A percentile compares a stretch with the other conserved stretches of the same genome.
phyloP scores from a whole-genome alignment of 92 coral and sea anemone species.

The Epizoanthus illoricatus region DNA sequence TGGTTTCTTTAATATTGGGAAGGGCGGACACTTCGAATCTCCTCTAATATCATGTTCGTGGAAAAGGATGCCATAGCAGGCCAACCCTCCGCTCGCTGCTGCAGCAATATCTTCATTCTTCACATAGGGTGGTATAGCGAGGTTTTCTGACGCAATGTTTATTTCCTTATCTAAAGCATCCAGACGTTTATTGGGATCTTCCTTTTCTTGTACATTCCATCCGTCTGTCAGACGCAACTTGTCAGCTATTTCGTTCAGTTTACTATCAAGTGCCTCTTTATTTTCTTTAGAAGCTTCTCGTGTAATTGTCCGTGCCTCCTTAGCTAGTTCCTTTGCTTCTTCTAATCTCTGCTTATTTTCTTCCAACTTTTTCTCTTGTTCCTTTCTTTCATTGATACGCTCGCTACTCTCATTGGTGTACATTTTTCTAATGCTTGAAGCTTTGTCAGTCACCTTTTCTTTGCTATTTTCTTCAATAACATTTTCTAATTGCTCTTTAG shows the following conservation, averaged over 20 bases:
- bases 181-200: neutral
- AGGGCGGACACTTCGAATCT: neutral
- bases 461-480: neutral
- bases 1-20: neutral
- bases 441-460: neutral
- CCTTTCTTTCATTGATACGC: neutral
- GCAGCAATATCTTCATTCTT: constrained; percentile 4
- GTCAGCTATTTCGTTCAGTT: neutral
- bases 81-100: constrained; percentile 4
- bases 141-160: neutral
- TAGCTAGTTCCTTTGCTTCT: neutral
- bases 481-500: neutral
- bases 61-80: neutral
- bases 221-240: neutral
- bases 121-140: neutral
- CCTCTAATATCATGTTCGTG: neutral
- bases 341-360: neutral
- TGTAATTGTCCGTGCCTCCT: neutral
- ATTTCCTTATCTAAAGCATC: neutral
- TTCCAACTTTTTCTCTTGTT: neutral
- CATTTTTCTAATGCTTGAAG: neutral
- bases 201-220: neutral
- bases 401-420: neutral
- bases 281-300: neutral
- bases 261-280: neutral